phyloP scores from a whole-genome alignment of 1,140 invertebrate species.

The Harpegnathos saltator region DNA sequence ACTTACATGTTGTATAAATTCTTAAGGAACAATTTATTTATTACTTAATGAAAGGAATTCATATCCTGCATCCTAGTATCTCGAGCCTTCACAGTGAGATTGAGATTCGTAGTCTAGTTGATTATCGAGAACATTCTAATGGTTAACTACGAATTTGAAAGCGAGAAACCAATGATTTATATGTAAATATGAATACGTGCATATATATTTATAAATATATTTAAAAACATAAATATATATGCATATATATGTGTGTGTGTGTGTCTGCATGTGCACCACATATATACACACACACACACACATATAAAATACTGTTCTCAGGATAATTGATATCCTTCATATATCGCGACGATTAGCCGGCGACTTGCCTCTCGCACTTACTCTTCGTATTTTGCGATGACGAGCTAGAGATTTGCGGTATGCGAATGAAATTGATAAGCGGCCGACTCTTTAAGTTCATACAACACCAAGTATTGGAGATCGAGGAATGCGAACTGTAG shows the following conservation, averaged over 20 bases:
- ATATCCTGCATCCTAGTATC: neutral
- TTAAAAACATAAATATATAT: too few relatives aligned
- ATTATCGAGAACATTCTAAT: neutral
- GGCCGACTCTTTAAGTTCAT: too few relatives aligned
- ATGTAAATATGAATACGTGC: neutral
- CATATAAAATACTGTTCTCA: too few relatives aligned
- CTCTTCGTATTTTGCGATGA: too few relatives aligned
- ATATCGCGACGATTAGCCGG: slow-evolving; percentile 24
- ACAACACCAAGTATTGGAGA: too few relatives aligned
- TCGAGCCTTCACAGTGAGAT: neutral
- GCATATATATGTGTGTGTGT: too few relatives aligned
- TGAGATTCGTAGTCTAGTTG: slow-evolving; percentile 5
- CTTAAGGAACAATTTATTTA: slow-evolving; percentile 14
- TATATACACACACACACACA: too few relatives aligned
- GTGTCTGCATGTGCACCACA: too few relatives aligned
- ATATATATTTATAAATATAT: neutral
- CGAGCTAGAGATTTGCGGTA: too few relatives aligned
- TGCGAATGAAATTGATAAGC: too few relatives aligned
- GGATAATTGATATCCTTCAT: neutral
- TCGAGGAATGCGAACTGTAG: too few relatives aligned
- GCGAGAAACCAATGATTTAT: neutral
- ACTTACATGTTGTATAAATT: slow-evolving; percentile 38
- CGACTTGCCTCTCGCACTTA: neutral
- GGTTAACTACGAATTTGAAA: slow-evolving; percentile 8
- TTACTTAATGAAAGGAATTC: slow-evolving; percentile 27